phyloP scores from a whole-genome alignment of 2,113 vertebrate species.

The Halcyon senegalensis region DNA sequence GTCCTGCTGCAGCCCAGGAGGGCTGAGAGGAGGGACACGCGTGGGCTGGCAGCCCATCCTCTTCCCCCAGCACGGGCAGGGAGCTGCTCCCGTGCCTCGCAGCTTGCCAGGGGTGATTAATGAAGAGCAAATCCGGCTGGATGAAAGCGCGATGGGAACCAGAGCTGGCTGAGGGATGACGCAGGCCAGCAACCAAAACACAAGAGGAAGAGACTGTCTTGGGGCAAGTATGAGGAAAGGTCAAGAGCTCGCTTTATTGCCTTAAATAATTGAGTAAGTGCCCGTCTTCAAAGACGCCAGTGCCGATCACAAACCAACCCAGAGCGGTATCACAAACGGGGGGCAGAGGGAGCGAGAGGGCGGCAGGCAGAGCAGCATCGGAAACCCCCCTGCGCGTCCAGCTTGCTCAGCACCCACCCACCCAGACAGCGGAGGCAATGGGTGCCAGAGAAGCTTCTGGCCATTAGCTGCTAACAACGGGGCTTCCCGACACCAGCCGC shows the following conservation, averaged over 20 bases:
- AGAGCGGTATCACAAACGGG: rapidly evolving
- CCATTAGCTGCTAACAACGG: background rate
- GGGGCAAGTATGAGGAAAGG: background rate
- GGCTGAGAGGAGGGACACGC: background rate
- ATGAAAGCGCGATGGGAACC: background rate
- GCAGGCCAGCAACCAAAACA: rapidly evolving
- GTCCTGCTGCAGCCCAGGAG: background rate
- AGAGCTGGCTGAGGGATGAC: background rate
- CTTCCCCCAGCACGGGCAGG: rapidly evolving
- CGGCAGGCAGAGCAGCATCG: rapidly evolving
- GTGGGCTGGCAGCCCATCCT: background rate
- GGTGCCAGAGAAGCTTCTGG: background rate
- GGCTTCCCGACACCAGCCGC: background rate
- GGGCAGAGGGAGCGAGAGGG: background rate
- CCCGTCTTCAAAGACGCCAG: background rate
- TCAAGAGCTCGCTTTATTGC: background rate
- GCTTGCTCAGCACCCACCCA: background rate
- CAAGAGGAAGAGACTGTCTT: background rate
- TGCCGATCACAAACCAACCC: rapidly evolving
- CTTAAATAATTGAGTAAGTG: background rate
- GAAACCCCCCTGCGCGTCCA: background rate
- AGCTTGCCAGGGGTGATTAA: rapidly evolving
- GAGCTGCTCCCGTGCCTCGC: background rate
- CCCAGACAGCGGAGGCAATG: background rate
- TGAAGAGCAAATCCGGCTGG: background rate